Evolutionary conservation across 1,140 invertebrate species (phyloP), one percentile per base, ranked within the genome.

Genomic region (Globodera rostochiensis): DNA sequence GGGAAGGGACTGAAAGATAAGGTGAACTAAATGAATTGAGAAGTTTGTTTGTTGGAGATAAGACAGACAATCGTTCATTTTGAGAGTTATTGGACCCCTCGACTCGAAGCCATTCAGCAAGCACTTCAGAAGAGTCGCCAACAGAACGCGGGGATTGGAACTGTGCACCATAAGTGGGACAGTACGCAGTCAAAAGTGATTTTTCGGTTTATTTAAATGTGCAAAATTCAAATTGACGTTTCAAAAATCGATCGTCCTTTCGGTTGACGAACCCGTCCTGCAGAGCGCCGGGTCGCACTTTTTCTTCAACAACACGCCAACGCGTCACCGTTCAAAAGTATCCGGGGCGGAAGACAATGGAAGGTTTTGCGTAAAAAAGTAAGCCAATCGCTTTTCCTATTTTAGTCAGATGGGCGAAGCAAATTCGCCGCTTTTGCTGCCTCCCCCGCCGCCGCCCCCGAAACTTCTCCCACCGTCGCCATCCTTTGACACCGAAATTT

Each of bases 391-490:
- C 13, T 64, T 6, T 19, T 19, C 57, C 19, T 6, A 15, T 64
- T 74, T 74, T 47, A 60, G 11, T 21, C 25, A 74, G 3, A 36
- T 8, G 19, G 46, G 7, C 11, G 8, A 74, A 74, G 9, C 21
- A 45, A 60, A 46, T 8, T 50, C 49, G 21, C 9, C 73, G n/a
- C 2, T 74, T 74, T 36, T 74, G 45, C 36, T 74, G 7, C 73
- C 73, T 47, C 73, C 73, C 4, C 73, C 73, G 11, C 73, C 73
- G 6, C 73, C 73, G 1, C 73, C 73, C 1, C 73, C 73, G n/a
- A 47, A 74, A 25, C 49, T 74, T 21, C 73, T 74, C 73, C 57
- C n/a, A 6, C 57, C 57, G 57, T 11, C 57, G 13, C 57, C 57
- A 11, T 19, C 57, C 57, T 64, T 64, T 64, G 13, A 15, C 57